Base-by-base conservation (phyloP, 1,140 invertebrate genomes). In the Scylla paramamosain region DNA sequence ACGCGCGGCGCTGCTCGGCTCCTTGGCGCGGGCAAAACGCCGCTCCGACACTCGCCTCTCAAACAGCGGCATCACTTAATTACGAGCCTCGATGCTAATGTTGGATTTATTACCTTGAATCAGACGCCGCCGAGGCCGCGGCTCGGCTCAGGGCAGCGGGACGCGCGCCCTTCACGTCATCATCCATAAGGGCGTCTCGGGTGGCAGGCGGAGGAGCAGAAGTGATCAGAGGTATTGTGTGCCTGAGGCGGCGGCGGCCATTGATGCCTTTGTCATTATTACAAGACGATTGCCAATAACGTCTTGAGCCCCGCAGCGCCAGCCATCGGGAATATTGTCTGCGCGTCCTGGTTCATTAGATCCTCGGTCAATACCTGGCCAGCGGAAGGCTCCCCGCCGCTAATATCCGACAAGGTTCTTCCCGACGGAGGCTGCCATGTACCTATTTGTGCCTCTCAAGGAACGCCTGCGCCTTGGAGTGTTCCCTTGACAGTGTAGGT, bases 181-280 rank as follows among this genome's bases (percentile, higher is more conserved):
- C n/a, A 7, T 77, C 12, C 52, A 59, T 59, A 59, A 59, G 52
- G 52, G 52, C 52, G 52, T 59, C 52, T 59, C 39, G 52, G 16
- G 52, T 20, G 16, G 52, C 52, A 59, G 52, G 52, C 52, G 10
- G 16, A 20, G 52, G 2, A 59, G 16, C 12, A 20, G 52, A 20
- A 59, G 25, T 77, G 67, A 77, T 77, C 67, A n/a, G 67, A 25
- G 67, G 67, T 77, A 25, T 77, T 77, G 67, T 7, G 67, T 25
- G 67, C 67, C 67, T n/a, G 67, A 77, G 67, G 67, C 67, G 67
- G 16, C 25, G 67, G 67, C 67, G 25, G 20, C n/a, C 67, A 77
- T 77, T 77, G 67, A 77, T 77, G 67, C n/a, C 67, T 77, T 77
- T 77, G 67, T 77, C 67, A 77, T 77, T 77, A 77, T n/a, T 77